These are phyloP conservation scores for Helarctos malayanus DNA, from an alignment of 2,797 vertebrate genomes.

Conservation along the genomic window DNA sequence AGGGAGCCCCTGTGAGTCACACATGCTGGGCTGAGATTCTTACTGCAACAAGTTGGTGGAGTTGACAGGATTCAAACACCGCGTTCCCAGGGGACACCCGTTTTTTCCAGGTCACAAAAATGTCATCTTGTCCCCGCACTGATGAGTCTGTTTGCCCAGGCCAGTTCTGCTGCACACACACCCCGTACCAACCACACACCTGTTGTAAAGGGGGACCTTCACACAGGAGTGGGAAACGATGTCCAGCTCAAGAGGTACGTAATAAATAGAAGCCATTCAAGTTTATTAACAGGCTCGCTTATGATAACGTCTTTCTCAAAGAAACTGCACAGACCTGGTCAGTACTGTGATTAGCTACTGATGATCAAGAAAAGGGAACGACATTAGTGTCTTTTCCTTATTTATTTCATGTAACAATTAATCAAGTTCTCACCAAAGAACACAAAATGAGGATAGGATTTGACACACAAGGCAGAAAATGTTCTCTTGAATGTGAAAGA, in stretches of 20 bases:
- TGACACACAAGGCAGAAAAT: neutral
- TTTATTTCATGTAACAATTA: slow-evolving; percentile 32
- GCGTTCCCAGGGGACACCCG: neutral
- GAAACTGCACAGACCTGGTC: neutral
- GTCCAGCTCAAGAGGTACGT: neutral
- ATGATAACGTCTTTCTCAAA: neutral
- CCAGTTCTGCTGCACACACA: neutral
- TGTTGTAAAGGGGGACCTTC: neutral
- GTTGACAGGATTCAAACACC: neutral
- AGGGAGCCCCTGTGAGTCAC: neutral
- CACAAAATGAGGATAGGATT: rapidly evolving
- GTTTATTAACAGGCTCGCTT: rapidly evolving
- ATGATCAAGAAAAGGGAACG: slow-evolving; percentile 20
- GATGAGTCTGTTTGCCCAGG: neutral
- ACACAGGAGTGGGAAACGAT: neutral
- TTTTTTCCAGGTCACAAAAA: neutral
- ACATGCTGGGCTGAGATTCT: neutral
- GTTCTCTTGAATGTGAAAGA: neutral
- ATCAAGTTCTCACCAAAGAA: slow-evolving; percentile 13
- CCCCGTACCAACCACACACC: rapidly evolving
- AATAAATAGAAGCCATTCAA: neutral
- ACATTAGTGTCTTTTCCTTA: neutral
- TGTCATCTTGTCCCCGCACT: neutral
- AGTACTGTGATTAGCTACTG: neutral
- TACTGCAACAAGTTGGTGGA: neutral